phyloP scores from a whole-genome alignment of 2,888 invertebrate genomes.

The Mantis religiosa region DNA sequence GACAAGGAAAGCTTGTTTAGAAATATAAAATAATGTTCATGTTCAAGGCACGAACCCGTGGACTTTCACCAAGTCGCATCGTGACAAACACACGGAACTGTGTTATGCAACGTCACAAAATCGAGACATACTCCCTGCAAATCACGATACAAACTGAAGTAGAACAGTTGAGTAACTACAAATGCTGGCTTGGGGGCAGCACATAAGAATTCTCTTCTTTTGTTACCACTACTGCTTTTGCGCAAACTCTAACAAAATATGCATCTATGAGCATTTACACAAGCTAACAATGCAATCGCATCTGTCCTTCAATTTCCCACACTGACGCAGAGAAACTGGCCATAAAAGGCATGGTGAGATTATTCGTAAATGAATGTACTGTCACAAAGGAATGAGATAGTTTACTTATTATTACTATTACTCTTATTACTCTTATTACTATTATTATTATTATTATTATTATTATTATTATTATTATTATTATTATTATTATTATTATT shows the following conservation, averaged over 20 bases:
- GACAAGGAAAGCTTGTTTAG: neutral
- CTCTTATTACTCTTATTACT: no score
- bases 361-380: neutral
- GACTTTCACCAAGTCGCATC: neutral
- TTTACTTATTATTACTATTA: no score
- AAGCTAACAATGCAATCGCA: neutral
- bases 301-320: neutral
- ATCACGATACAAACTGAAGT: neutral
- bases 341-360: neutral
- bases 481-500: no score
- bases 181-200: no score
- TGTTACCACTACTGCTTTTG: neutral
- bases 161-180: neutral
- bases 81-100: neutral
- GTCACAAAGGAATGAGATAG: no score
- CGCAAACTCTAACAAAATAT: neutral
- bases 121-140: neutral
- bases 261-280: no score
- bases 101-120: neutral
- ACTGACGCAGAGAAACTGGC: neutral
- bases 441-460: no score
- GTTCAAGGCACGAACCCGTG: neutral
- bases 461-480: no score
- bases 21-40: neutral
- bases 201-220: neutral